Conservation (phyloP, 2,888 invertebrate genomes). For the Pammene fasciana region DNA sequence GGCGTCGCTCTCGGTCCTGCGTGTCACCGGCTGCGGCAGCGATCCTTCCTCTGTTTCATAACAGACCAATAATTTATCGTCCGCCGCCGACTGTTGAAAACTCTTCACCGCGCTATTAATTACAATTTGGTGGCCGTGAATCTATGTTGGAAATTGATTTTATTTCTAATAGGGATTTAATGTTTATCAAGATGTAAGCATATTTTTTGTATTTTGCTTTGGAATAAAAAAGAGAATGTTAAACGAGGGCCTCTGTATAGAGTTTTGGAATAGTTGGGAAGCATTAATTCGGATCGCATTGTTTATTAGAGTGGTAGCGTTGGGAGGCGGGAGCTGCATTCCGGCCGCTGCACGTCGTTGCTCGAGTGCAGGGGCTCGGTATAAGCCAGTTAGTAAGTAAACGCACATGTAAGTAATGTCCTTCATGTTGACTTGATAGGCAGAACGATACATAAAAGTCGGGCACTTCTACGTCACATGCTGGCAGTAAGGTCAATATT, state of each 20-base stretch:
- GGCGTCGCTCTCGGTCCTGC: constrained; percentile 53
- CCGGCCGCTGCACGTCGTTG: not conserved
- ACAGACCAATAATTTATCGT: constrained; percentile 36
- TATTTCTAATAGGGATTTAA: constrained; percentile 37
- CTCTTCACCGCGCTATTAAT: constrained; percentile 38
- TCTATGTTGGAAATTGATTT: constrained; percentile 40
- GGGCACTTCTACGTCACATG: too few relatives aligned
- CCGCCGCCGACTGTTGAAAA: constrained; percentile 28
- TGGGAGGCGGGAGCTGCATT: constrained; percentile 11
- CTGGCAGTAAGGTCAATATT: too few relatives aligned
- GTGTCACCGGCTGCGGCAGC: constrained; percentile 64
- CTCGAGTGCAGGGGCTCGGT: too few relatives aligned
- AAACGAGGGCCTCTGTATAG: constrained; percentile 21
- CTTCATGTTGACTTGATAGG: too few relatives aligned
- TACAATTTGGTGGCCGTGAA: constrained; percentile 36
- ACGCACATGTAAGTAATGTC: too few relatives aligned
- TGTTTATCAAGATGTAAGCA: constrained; percentile 41
- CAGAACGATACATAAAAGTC: too few relatives aligned
- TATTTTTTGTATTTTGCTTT: constrained; percentile 19
- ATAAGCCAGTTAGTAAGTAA: too few relatives aligned
- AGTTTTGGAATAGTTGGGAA: constrained; percentile 35
- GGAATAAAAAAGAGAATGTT: constrained; percentile 23
- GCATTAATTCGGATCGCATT: constrained; percentile 18
- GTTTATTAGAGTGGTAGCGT: constrained; percentile 24
- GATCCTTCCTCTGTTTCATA: not conserved